phyloP scores from a whole-genome alignment of 35 echinoderm and acorn worm species.

The Ophioderma brevispina region DNA sequence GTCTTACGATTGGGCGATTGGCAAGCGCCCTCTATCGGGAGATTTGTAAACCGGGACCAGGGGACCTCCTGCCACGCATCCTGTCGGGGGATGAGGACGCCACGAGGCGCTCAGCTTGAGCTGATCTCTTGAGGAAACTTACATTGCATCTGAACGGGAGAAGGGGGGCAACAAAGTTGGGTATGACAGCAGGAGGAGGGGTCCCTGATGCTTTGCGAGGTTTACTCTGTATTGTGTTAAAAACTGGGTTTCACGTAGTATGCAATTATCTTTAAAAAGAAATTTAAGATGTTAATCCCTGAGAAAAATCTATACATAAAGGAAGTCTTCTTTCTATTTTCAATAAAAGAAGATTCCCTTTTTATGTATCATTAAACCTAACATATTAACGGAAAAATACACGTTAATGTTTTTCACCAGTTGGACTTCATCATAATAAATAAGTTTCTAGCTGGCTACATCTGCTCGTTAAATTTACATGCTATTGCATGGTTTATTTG shows the following conservation, averaged over 20 bases:
- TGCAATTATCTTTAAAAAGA: neutral
- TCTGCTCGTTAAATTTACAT: too few relatives aligned
- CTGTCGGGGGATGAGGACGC: constrained; percentile 72
- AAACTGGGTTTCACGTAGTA: too few relatives aligned
- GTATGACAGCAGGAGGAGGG: constrained; percentile 38
- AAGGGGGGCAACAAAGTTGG: constrained; percentile 73
- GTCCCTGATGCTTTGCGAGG: constrained; percentile 64
- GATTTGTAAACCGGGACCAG: constrained; percentile 38
- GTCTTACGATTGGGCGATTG: constrained; percentile 15
- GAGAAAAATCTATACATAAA: too few relatives aligned
- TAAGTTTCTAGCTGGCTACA: too few relatives aligned
- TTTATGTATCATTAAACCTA: too few relatives aligned
- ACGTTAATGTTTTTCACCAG: too few relatives aligned
- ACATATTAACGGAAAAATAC: too few relatives aligned
- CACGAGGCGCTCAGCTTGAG: constrained; percentile 68
- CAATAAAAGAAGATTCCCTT: too few relatives aligned
- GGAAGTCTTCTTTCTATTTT: too few relatives aligned
- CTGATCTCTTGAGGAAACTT: constrained; percentile 77
- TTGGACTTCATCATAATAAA: too few relatives aligned
- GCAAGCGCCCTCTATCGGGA: constrained; percentile 19
- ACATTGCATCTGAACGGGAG: constrained; percentile 92
- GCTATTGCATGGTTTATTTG: too few relatives aligned
- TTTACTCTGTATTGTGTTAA: constrained; percentile 32
- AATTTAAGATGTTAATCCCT: neutral
- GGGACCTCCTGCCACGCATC: neutral